phyloP scores from a whole-genome alignment of 1,140 invertebrate species.

The Lordiphosa mommai region DNA sequence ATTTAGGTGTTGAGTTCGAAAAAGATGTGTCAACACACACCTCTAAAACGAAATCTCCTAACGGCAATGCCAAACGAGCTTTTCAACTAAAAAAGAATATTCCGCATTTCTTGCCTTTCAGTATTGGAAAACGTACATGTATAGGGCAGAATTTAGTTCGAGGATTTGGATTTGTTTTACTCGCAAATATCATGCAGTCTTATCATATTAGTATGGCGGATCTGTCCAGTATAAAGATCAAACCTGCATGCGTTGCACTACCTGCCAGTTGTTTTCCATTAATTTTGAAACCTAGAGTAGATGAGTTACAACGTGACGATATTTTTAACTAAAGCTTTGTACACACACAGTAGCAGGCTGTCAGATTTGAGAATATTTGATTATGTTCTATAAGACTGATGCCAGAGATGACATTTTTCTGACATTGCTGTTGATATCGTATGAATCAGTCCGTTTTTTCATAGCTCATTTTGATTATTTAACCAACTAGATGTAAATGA shows the following conservation, averaged over 20 bases:
- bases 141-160: conserved; percentile 92
- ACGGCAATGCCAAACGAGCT: no score
- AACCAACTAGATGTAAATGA: no score
- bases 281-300: conserved; percentile 25
- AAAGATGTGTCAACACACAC: background rate
- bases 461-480: no score
- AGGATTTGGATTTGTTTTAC: conserved; percentile 86
- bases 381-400: no score
- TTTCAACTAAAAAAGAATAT: conserved; percentile 80
- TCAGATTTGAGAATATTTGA: no score
- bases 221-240: conserved; percentile 81
- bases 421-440: no score
- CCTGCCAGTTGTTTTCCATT: conserved; percentile 84
- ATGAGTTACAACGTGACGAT: background rate
- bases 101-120: conserved; percentile 91
- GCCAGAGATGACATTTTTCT: no score
- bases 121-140: conserved; percentile 92
- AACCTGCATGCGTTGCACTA: conserved; percentile 85
- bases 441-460: no score
- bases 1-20: conserved; percentile 30
- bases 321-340: no score
- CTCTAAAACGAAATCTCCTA: no score
- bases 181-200: conserved; percentile 87
- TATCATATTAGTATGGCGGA: conserved; percentile 84
- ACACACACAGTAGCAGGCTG: no score